Conservation (phyloP, 2,113 vertebrate genomes). For the Ictidomys tridecemlineatus region DNA sequence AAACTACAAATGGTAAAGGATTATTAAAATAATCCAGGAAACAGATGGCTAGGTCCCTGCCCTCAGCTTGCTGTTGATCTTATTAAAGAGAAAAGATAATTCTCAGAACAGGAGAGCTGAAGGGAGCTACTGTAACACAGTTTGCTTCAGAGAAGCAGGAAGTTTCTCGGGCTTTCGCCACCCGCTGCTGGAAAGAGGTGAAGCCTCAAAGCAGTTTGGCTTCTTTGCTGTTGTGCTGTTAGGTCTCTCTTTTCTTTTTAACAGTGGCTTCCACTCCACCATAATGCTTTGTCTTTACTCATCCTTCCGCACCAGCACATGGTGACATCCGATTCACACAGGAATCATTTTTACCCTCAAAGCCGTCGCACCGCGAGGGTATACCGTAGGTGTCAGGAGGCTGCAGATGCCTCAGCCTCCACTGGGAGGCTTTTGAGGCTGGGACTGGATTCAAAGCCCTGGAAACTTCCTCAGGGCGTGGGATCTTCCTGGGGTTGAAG, state of each 20-base stretch:
- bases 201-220: conserved; percentile 15
- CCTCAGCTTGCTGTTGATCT: background rate
- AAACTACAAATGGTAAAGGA: background rate
- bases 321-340: conserved; percentile 61
- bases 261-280: conserved; percentile 35
- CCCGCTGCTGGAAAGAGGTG: background rate
- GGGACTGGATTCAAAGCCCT: background rate
- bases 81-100: background rate
- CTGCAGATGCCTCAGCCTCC: background rate
- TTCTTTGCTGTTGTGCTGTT: background rate
- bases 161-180: background rate
- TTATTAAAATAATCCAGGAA: conserved; percentile 11
- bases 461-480: background rate
- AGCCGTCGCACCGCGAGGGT: conserved; percentile 10
- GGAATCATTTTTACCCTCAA: conserved; percentile 64
- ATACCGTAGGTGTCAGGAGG: background rate
- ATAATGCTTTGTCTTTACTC: conserved; percentile 64
- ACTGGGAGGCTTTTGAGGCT: background rate
- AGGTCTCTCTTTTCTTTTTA: background rate
- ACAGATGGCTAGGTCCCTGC: background rate
- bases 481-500: background rate
- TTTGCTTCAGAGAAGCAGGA: background rate
- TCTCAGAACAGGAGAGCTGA: background rate
- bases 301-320: conserved; percentile 56
- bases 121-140: background rate